These are phyloP conservation scores for Trissoscelio sp. DNA, from an alignment of 2,888 invertebrate species.

Conservation along the genomic window DNA sequence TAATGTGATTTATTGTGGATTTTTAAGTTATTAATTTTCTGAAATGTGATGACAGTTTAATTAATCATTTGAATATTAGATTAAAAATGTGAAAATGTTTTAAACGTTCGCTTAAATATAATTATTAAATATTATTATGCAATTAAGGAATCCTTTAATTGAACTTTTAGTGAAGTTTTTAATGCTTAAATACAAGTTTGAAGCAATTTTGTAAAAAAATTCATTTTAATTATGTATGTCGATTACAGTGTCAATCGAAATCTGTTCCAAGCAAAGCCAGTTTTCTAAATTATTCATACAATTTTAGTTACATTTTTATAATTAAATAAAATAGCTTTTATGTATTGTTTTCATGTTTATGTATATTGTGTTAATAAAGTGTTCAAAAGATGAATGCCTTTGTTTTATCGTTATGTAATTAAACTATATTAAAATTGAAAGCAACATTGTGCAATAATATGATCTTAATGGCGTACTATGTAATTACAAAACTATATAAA, in stretches of 20 bases:
- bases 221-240: neutral
- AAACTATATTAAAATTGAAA: slow-evolving; percentile 39
- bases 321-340: slow-evolving; percentile 2
- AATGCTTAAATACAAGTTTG: neutral
- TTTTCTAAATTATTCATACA: neutral
- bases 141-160: no score
- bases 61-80: neutral
- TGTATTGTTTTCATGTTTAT: slow-evolving; percentile 45
- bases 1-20: slow-evolving; percentile 25
- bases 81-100: no score
- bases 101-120: no score
- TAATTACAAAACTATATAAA: slow-evolving; percentile 34
- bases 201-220: slow-evolving; percentile 11
- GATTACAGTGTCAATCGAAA: neutral
- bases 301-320: no score
- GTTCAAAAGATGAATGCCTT: slow-evolving; percentile 33
- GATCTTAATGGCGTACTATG: slow-evolving; percentile 22
- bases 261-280: neutral
- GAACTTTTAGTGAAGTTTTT: neutral
- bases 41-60: neutral
- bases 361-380: slow-evolving; percentile 58
- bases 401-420: slow-evolving; percentile 43
- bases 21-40: slow-evolving; percentile 14
- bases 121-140: no score
- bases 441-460: slow-evolving; percentile 59